phyloP scores from a whole-genome alignment of 2,888 invertebrate genomes.

The Tiliacea aurago region DNA sequence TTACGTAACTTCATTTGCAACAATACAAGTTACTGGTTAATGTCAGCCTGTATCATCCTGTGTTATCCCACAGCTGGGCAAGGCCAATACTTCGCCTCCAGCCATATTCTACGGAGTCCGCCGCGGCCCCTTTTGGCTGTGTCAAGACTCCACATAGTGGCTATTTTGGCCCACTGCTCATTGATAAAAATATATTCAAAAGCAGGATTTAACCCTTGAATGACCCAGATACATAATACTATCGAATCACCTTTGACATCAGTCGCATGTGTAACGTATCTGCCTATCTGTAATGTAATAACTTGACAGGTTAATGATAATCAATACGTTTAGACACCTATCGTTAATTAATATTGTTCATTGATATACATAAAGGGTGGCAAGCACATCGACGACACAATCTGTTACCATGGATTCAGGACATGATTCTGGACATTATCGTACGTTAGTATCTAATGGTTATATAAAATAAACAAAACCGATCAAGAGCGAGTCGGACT shows the following conservation, averaged over 20 bases:
- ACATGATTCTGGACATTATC: no score
- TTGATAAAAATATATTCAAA: not conserved
- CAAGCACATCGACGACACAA: no score
- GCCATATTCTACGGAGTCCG: not conserved
- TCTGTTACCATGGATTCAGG: no score
- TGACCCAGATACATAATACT: slow-evolving; percentile 25
- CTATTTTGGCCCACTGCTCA: not conserved
- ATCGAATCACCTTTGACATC: slow-evolving; percentile 49
- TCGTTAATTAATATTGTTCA: slow-evolving; percentile 20
- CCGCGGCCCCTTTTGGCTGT: not conserved
- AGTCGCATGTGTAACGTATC: slow-evolving; percentile 38
- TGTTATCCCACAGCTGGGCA: not conserved
- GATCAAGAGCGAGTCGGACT: no score
- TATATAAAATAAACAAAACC: no score
- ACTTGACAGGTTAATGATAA: slow-evolving; percentile 29
- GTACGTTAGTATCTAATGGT: no score
- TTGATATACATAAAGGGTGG: slow-evolving; percentile 1
- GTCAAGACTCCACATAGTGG: not conserved
- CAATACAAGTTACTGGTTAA: not conserved
- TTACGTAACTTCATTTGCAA: not conserved
- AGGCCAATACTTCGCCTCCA: not conserved
- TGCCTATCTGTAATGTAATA: slow-evolving; percentile 37
- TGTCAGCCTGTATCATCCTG: not conserved
- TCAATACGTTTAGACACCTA: slow-evolving; percentile 27
- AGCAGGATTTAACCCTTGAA: not conserved